phyloP scores from a whole-genome alignment of 2,888 invertebrate species.

The Acheta domesticus region DNA sequence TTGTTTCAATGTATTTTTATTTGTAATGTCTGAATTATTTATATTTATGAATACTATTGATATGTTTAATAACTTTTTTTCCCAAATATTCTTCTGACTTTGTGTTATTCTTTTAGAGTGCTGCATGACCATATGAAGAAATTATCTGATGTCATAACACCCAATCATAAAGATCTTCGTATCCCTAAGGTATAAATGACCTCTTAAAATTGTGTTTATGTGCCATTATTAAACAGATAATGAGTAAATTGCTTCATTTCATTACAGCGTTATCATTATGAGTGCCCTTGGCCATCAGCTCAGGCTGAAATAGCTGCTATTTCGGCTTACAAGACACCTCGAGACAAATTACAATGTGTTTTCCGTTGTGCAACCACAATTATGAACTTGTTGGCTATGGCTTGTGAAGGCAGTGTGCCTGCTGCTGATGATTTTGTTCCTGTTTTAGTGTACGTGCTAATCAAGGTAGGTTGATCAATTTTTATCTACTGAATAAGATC shows the following conservation, averaged over 20 bases:
- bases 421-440: conserved; percentile 96
- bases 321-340: conserved; percentile 85
- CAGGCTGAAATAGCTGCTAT: conserved; percentile 85
- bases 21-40: not conserved
- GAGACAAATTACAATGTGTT: conserved; percentile 80
- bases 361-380: conserved; percentile 87
- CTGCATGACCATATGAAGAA: conserved; percentile 85
- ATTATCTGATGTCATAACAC: conserved; percentile 69
- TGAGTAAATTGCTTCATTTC: conserved; percentile 19
- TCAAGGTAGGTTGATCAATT: conserved; percentile 62
- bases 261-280: conserved; percentile 67
- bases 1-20: not conserved
- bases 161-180: conserved; percentile 73
- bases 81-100: not conserved
- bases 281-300: conserved; percentile 94
- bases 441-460: conserved; percentile 91
- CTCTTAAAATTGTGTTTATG: not conserved
- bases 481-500: not conserved
- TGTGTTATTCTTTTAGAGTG: conserved; percentile 55
- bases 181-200: conserved; percentile 61
- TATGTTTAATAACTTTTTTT: not conserved
- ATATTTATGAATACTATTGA: not conserved
- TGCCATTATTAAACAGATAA: not conserved
- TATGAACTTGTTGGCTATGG: conserved; percentile 87
- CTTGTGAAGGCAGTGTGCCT: conserved; percentile 70